Evolutionary conservation across 2,888 invertebrate genomes (phyloP), one percentile per base, ranked within the genome.

Genomic region (Anthophora plumipes): DNA sequence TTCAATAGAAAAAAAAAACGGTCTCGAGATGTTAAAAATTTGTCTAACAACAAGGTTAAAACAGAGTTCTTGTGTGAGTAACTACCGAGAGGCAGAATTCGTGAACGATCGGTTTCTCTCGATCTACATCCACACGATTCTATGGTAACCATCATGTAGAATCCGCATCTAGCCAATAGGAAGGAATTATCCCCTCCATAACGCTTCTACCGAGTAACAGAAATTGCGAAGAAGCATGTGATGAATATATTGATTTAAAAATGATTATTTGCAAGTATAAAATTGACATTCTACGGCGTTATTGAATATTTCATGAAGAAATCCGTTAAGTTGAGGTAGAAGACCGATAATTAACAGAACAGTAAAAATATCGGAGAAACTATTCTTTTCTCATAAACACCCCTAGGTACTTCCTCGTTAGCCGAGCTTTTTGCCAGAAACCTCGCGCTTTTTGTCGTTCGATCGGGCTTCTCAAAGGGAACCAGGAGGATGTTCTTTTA

Each of bases 401-500:
- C 1, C 9, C 14, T 22, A 1, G 11, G 39, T 20, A 31, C 31
- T 52, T 66, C 8, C 4, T 39, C 0, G 3, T 61, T 43, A 43
- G 9, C 43, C 14, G 0, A 48, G 17, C 11, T 43, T 46, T 43
- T 39, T 52, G n/a, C n/a, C n/a, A 39, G 7, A n/a, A 60, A 60
- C 37, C 41, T 55, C 31, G 22, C 22, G 41, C 50, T 75, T 57
- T 77, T 54, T 48, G 31, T 46, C 31, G 39, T 6, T 25, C 25
- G 48, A 70, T 63, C 69, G 48, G 39, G 0, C 8, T 31, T n/a
- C 22, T 17, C 20, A 55, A 75, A 55, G 25, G n/a, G 48, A 46
- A 61, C 52, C 12, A 20, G 54, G 31, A 43, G 46, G 17, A 59
- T 14, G 12, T 37, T 52, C n/a, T 20, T 46, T 31, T 67, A 60